These are phyloP conservation scores for Chymomyza caudatula DNA, from an alignment of 2,888 invertebrate genomes.

Conservation along the genomic window DNA sequence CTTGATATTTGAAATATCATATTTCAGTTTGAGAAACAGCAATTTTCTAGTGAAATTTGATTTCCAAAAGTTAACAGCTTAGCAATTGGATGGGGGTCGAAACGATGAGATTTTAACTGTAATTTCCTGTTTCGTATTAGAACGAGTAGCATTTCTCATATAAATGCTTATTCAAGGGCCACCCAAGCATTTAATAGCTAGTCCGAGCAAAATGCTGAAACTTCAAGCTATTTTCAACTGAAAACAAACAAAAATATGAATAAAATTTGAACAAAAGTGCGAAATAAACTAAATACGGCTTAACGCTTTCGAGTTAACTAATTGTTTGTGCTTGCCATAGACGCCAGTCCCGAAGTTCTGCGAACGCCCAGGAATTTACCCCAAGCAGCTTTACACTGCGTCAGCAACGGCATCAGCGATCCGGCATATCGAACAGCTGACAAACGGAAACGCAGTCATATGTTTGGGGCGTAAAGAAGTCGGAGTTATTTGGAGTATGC, in stretches of 20 bases:
- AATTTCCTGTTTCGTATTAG: neutral
- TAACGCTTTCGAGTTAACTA: conserved; percentile 56
- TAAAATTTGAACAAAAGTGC: conserved; percentile 36
- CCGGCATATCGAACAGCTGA: conserved; percentile 48
- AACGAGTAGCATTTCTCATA: neutral
- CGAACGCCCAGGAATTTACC: conserved; percentile 55
- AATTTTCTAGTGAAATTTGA: too few species aligned
- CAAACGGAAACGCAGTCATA: conserved; percentile 68
- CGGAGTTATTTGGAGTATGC: conserved; percentile 68
- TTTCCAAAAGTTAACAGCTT: too few species aligned
- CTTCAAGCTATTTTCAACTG: neutral
- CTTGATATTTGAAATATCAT: too few species aligned
- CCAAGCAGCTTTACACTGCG: too few species aligned
- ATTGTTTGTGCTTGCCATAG: conserved; percentile 56
- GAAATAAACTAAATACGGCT: conserved; percentile 28
- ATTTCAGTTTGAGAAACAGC: too few species aligned
- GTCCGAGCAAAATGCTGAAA: neutral
- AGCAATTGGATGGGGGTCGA: neutral
- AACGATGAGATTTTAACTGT: neutral
- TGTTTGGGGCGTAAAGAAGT: conserved; percentile 33
- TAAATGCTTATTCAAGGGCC: neutral
- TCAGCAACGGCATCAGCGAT: neutral
- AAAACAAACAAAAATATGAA: neutral
- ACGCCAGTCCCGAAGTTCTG: conserved; percentile 39
- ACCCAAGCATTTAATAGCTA: neutral